A percentile compares a stretch with the other conserved stretches of the same genome.
phyloP scores from a whole-genome alignment of 2,888 invertebrate species.

The Dendrolimus houi region DNA sequence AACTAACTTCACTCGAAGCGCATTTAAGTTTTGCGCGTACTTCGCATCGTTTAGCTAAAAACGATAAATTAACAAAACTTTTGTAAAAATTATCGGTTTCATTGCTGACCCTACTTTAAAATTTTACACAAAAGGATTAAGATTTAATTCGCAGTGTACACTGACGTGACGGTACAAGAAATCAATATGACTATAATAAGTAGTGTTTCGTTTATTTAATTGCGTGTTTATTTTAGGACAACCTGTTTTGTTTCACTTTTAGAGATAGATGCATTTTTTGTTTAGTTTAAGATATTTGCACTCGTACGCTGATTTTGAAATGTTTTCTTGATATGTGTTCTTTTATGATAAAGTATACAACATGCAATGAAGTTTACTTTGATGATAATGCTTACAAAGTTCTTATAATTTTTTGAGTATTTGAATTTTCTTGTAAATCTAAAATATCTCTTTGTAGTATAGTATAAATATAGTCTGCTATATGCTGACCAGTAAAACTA shows the following conservation, averaged over 20 bases:
- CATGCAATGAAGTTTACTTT: too few species aligned
- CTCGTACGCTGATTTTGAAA: neutral
- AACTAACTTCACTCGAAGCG: too few species aligned
- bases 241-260: conserved; percentile 23
- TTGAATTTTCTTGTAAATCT: neutral
- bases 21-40: too few species aligned
- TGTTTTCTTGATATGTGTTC: neutral
- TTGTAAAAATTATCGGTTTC: too few species aligned
- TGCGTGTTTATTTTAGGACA: conserved; percentile 34
- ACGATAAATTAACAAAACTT: too few species aligned
- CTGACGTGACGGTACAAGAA: conserved; percentile 2
- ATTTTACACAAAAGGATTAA: too few species aligned
- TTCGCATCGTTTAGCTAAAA: too few species aligned
- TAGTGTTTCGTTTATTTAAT: conserved; percentile 20
- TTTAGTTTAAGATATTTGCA: neutral
- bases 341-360: neutral
- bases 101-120: too few species aligned
- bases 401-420: too few species aligned
- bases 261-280: conserved; percentile 1
- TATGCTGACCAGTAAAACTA: too few species aligned
- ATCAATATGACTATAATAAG: neutral
- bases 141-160: neutral
- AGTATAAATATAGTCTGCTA: too few species aligned
- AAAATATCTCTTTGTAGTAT: neutral
- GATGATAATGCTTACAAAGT: too few species aligned